Percentiles rank a stretch among this genome's conserved stretches.
These are phyloP conservation scores for Hylia prasina DNA, from an alignment of 2,113 vertebrate genomes.

Conservation along the genomic window DNA sequence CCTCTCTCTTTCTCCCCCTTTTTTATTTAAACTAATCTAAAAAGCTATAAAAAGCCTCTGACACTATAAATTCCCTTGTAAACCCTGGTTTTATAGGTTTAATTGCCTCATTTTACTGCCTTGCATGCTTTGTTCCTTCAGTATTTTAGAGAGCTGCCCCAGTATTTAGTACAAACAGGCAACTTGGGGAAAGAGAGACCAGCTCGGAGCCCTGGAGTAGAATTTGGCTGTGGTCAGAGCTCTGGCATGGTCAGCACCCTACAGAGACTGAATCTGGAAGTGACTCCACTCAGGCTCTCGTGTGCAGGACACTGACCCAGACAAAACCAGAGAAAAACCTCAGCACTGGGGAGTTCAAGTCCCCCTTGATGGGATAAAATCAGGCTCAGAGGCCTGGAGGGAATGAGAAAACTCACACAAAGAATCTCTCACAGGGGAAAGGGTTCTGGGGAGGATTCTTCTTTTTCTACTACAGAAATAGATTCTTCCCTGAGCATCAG, in stretches of 20 bases:
- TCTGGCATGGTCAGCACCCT: neutral
- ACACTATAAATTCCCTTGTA: conserved; percentile 83
- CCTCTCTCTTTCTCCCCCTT: conserved; percentile 34
- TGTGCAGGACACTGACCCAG: neutral
- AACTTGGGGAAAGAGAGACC: neutral
- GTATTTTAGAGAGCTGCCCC: conserved; percentile 63
- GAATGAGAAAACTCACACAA: neutral
- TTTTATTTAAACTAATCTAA: conserved; percentile 80
- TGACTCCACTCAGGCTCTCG: neutral
- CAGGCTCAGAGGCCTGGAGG: neutral
- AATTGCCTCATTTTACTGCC: conserved; percentile 78
- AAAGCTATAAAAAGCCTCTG: conserved; percentile 80
- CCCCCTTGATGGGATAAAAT: neutral
- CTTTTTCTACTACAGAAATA: neutral
- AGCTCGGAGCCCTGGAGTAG: neutral
- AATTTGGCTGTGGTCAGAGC: neutral
- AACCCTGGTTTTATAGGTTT: conserved; percentile 79
- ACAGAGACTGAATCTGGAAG: neutral
- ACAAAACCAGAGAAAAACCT: neutral
- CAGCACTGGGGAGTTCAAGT: neutral
- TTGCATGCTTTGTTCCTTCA: conserved; percentile 74
- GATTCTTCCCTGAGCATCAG: neutral
- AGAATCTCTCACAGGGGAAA: neutral
- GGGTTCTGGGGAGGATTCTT: neutral
- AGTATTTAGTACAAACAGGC: conserved; percentile 50